phyloP scores from a whole-genome alignment of 53 echinoderm and acorn worm species.

The Echinarachnius parma region DNA sequence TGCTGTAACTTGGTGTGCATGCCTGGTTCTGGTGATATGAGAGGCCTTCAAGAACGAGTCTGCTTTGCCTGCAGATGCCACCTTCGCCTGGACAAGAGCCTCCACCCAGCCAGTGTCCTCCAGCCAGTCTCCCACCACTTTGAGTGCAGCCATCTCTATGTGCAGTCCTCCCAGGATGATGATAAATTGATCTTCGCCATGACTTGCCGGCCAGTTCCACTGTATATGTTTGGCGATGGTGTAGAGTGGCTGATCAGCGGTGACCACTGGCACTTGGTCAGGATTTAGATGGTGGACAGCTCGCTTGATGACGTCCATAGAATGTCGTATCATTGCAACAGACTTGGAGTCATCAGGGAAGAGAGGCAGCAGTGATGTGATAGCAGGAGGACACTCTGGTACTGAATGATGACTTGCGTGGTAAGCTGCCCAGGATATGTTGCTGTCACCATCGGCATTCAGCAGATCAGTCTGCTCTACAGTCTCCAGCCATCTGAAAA shows the following conservation, averaged over 20 bases:
- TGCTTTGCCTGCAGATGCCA: slow-evolving; percentile 44
- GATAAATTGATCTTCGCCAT: slow-evolving; percentile 56
- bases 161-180: slow-evolving; percentile 55
- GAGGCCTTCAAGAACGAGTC: slow-evolving; percentile 33
- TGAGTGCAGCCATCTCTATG: slow-evolving; percentile 47
- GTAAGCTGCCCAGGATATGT: slow-evolving; percentile 36
- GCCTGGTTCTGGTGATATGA: slow-evolving; percentile 44
- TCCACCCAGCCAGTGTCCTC: slow-evolving; percentile 56
- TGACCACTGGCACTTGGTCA: slow-evolving; percentile 49
- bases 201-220: slow-evolving; percentile 1
- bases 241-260: slow-evolving; percentile 44
- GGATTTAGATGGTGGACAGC: slow-evolving; percentile 35
- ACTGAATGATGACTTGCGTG: slow-evolving; percentile 15
- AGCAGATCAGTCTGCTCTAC: too few relatives aligned
- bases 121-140: slow-evolving; percentile 39
- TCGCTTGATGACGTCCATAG: slow-evolving; percentile 31
- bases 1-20: slow-evolving; percentile 63
- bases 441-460: too few relatives aligned
- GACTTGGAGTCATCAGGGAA: slow-evolving; percentile 40
- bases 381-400: slow-evolving; percentile 28
- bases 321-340: slow-evolving; percentile 51
- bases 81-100: slow-evolving; percentile 39
- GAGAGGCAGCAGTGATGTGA: slow-evolving; percentile 47
- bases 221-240: slow-evolving; percentile 46
- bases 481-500: too few relatives aligned